These are phyloP conservation scores for Atta cephalotes DNA, from an alignment of 1,140 invertebrate genomes.

Conservation along the genomic window DNA sequence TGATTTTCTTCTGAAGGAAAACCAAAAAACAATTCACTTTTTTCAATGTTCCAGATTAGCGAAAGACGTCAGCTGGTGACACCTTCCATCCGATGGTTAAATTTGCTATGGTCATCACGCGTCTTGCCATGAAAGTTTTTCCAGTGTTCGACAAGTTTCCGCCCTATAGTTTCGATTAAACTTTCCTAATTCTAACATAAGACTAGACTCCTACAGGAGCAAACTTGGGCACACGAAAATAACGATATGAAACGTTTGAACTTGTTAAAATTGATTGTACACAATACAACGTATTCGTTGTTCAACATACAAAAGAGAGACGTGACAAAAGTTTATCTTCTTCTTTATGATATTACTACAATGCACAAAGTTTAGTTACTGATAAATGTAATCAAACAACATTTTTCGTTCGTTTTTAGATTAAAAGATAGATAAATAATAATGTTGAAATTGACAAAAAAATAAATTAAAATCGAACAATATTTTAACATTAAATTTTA, in stretches of 20 bases:
- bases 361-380: neutral
- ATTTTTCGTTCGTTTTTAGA: no score
- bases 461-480: neutral
- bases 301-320: neutral
- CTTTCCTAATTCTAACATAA: constrained; percentile 70
- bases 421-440: no score
- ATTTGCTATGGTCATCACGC: constrained; percentile 71
- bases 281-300: neutral
- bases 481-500: neutral
- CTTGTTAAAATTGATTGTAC: constrained; percentile 34
- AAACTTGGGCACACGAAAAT: constrained; percentile 50
- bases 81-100: constrained; percentile 41
- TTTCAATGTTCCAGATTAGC: constrained; percentile 64
- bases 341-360: neutral
- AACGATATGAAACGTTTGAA: constrained; percentile 55
- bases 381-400: neutral
- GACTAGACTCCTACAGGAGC: constrained; percentile 7
- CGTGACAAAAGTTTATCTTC: neutral
- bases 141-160: constrained; percentile 52
- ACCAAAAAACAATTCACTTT: constrained; percentile 68
- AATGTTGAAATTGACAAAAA: no score
- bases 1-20: constrained; percentile 25
- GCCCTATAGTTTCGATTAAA: constrained; percentile 62
- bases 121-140: constrained; percentile 58
- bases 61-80: constrained; percentile 67